Evolutionary conservation across 2,113 vertebrate species (phyloP).

Genomic region (Sarotherodon lohbergeri): DNA sequence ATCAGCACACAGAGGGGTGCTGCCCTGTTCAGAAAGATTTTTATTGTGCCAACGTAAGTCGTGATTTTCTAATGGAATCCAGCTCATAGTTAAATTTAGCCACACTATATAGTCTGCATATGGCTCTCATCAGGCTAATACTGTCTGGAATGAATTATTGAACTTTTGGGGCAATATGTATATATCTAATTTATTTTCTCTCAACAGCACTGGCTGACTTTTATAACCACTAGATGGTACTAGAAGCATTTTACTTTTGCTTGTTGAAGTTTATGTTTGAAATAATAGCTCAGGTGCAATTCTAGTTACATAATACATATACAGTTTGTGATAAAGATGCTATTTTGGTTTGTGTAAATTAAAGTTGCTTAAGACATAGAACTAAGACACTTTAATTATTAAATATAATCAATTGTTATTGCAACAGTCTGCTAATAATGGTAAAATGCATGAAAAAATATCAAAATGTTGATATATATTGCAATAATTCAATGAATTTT

Average conservation of each 20-base stretch:
- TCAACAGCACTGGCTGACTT: background rate
- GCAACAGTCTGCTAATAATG: background rate
- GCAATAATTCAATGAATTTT: background rate
- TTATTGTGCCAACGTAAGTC: background rate
- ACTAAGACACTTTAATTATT: background rate
- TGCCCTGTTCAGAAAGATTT: background rate
- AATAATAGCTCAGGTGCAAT: background rate
- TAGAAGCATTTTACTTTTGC: slow-evolving; percentile 46
- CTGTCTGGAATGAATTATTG: slow-evolving; percentile 23
- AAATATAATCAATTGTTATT: background rate
- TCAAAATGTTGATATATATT: background rate
- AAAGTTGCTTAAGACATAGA: background rate
- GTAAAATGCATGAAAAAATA: background rate
- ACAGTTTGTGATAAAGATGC: background rate
- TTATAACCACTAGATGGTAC: slow-evolving; percentile 67
- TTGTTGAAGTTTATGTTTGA: background rate
- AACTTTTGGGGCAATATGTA: background rate
- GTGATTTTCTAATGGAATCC: slow-evolving; percentile 6
- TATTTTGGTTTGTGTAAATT: background rate
- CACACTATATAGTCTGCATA: background rate
- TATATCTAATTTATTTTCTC: background rate
- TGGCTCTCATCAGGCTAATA: background rate
- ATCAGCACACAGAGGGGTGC: slow-evolving; percentile 19
- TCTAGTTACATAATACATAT: slow-evolving; percentile 29
- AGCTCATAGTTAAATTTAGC: slow-evolving; percentile 17